These are phyloP conservation scores for Ceratosolen solmsi DNA, from an alignment of 1,140 invertebrate genomes.

Conservation along the genomic window DNA sequence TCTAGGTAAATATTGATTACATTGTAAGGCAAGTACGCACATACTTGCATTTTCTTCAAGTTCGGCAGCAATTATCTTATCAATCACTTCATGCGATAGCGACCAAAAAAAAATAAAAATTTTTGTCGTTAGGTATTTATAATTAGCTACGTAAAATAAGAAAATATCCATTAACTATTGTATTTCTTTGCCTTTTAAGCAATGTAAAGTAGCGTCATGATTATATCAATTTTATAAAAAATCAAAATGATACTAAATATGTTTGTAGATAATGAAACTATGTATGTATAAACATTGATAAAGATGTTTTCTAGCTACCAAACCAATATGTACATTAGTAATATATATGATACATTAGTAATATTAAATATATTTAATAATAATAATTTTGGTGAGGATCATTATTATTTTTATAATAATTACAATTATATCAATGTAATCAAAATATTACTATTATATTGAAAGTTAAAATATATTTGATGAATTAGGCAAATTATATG, in stretches of 20 bases:
- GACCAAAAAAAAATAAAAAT: not conserved
- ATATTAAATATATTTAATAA: not conserved
- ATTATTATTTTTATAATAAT: too few relatives aligned
- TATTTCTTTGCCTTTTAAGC: not conserved
- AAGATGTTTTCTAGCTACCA: not conserved
- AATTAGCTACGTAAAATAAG: constrained; percentile 1
- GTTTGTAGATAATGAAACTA: not conserved
- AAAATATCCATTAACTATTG: not conserved
- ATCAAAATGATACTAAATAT: not conserved
- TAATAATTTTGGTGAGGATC: not conserved
- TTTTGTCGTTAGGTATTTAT: not conserved
- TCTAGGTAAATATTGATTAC: constrained; percentile 12
- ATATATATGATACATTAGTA: not conserved
- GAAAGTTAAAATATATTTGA: too few relatives aligned
- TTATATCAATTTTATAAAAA: not conserved
- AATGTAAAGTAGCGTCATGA: not conserved
- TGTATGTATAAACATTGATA: constrained; percentile 3
- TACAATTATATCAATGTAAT: too few relatives aligned
- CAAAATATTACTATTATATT: too few relatives aligned
- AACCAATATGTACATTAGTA: not conserved
- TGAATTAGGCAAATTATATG: too few relatives aligned
- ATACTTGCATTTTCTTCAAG: constrained; percentile 40
- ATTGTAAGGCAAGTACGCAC: constrained; percentile 10
- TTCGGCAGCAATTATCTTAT: constrained; percentile 24
- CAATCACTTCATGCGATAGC: not conserved